Conservation (phyloP, 2,888 invertebrate genomes). For the Tetragonisca angustula region DNA sequence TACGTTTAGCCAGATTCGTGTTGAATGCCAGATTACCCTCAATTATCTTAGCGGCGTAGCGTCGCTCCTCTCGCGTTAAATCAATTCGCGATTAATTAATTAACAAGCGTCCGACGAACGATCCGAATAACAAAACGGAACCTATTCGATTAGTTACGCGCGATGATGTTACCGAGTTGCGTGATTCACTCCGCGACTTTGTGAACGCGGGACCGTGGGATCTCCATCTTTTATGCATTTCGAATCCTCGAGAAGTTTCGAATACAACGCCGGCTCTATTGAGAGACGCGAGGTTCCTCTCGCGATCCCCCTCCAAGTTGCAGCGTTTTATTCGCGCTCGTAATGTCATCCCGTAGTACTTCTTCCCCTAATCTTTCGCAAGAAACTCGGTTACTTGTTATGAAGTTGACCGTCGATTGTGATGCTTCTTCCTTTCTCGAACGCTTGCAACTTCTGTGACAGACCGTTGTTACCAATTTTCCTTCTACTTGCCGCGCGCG, state of each 20-base stretch:
- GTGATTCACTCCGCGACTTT: slow-evolving; percentile 19
- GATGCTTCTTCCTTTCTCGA: slow-evolving; percentile 15
- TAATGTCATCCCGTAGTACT: slow-evolving; percentile 28
- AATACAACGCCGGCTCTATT: slow-evolving; percentile 37
- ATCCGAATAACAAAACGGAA: neutral
- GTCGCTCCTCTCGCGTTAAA: neutral
- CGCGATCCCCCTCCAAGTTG: slow-evolving; percentile 31
- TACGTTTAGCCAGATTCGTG: neutral
- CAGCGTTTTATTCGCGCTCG: slow-evolving; percentile 42
- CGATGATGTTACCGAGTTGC: neutral
- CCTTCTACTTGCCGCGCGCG: neutral
- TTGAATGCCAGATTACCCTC: slow-evolving; percentile 2
- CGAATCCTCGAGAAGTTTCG: slow-evolving; percentile 36
- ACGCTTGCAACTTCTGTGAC: slow-evolving; percentile 18
- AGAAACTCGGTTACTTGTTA: slow-evolving; percentile 39
- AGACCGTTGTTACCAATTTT: slow-evolving; percentile 23
- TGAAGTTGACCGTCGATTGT: slow-evolving; percentile 46
- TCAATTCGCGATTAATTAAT: neutral
- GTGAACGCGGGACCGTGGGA: neutral
- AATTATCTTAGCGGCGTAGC: neutral
- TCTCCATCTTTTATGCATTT: slow-evolving; percentile 43
- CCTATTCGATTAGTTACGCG: slow-evolving; percentile 37
- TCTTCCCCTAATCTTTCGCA: slow-evolving; percentile 40
- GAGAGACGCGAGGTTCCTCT: slow-evolving; percentile 28
- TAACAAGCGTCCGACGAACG: neutral